A percentile compares a stretch with the other conserved stretches of the same genome.
phyloP scores from a whole-genome alignment of 2,113 vertebrate genomes.

The Scophthalmus maximus region DNA sequence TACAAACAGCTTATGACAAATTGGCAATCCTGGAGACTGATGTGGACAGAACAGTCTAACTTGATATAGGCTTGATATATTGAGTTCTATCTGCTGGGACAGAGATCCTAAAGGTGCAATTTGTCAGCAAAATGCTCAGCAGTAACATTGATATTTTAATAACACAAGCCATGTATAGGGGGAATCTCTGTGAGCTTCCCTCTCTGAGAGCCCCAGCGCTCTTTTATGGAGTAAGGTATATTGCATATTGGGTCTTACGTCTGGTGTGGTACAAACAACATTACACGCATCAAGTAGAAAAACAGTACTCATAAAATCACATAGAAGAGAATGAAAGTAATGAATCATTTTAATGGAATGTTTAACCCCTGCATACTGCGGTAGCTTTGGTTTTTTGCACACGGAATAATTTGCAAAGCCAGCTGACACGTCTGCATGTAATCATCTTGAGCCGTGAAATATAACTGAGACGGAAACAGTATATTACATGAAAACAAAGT shows the following conservation, averaged over 20 bases:
- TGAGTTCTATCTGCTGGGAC: neutral
- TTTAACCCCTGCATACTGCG: neutral
- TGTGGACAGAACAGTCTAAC: neutral
- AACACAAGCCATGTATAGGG: neutral
- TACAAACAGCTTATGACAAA: too few relatives aligned
- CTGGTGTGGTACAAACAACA: neutral
- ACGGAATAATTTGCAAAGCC: constrained; percentile 1
- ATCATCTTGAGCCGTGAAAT: constrained; percentile 5
- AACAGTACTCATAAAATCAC: neutral
- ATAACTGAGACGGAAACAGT: neutral
- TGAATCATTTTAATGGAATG: constrained; percentile 15
- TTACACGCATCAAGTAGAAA: neutral
- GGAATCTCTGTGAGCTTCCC: neutral
- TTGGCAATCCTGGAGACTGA: too few relatives aligned
- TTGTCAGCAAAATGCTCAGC: neutral
- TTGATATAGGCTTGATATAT: too few relatives aligned
- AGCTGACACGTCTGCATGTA: neutral
- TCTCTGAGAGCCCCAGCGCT: neutral
- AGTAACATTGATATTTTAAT: constrained; percentile 5
- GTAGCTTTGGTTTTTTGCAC: neutral
- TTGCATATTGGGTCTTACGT: neutral
- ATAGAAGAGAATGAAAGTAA: neutral
- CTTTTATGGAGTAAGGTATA: neutral
- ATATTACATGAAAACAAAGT: constrained; percentile 67
- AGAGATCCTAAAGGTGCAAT: neutral